A percentile compares a stretch with the other conserved stretches of the same genome.
Conservation (phyloP, 35 echinoderm and acorn worm genomes). For the Strongylocentrotus purpuratus region DNA sequence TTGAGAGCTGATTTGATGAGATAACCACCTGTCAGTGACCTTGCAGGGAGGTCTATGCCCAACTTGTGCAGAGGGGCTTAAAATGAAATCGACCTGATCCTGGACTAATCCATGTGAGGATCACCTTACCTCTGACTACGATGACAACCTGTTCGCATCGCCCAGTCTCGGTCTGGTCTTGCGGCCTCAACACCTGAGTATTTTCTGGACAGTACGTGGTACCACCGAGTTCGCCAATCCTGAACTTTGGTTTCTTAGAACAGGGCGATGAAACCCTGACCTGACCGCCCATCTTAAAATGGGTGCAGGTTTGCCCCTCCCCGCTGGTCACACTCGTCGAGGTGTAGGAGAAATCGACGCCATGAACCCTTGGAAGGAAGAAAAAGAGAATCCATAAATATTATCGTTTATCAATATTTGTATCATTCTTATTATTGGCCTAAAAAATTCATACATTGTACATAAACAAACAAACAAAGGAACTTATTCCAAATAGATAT, state of each 20-base stretch:
- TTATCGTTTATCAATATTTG: no score
- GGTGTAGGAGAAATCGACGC: slow-evolving; percentile 24
- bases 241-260: slow-evolving; percentile 25
- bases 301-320: background rate
- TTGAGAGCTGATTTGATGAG: no score
- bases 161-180: background rate
- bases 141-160: slow-evolving; percentile 39
- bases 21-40: no score
- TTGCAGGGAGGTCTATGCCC: no score
- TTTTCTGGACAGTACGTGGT: slow-evolving; percentile 30
- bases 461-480: no score
- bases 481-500: no score
- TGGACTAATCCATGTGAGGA: no score
- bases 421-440: no score
- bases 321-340: background rate
- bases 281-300: slow-evolving; percentile 43
- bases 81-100: no score
- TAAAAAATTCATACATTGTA: no score
- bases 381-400: background rate
- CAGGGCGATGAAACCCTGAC: slow-evolving; percentile 34
- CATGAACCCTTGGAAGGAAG: background rate
- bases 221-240: background rate
- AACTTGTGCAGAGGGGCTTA: no score
- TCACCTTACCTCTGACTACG: slow-evolving; percentile 7
- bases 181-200: background rate